Evolutionary conservation across 2,888 invertebrate genomes (phyloP), one percentile per base, ranked within the genome.

Genomic region (Campoplex nolae): DNA sequence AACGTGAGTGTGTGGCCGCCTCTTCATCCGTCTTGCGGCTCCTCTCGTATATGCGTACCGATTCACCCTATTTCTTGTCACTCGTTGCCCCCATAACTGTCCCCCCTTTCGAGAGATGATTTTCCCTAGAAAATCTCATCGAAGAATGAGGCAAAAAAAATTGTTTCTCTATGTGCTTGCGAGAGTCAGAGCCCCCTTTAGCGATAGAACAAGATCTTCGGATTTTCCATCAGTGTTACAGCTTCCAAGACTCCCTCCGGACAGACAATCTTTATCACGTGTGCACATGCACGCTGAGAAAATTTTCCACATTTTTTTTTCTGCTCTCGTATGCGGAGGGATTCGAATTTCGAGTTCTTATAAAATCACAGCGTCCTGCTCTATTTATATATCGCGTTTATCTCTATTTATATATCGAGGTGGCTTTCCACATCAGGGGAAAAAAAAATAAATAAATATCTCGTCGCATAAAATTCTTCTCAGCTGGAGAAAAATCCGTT

Each of bases 1-100:
- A 89, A 80, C 88, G 89, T 80, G 84, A 83, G 62, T 56, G 84
- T 84, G 62, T 56, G 62, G 70, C 76, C 1, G 4, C 77, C 56
- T 79, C 77, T 74, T 74, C 56, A 62, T 81, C 76, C 65, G 68
- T 75, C 71, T 82, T 67, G 65, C 71, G 23, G 23, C 38, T 38
- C 58, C 71, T 68, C 51, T 45, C 76, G 3, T 51, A 23, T 8
- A 32, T 68, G 45, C 35, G 16, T 18, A 28, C 56, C 23, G 23
- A 18, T 58, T 48, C 58, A 13, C 71, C 68, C 35, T 45, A 70
- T 74, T 70, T 70, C 77, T 73, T 70, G 75, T 71, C 76, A 65
- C 68, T 62, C 80, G 35, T 62, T 81, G 32, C 45, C 71, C 51
- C 82, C 58, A 71, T 71, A 51, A 77, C 74, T 38, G 58, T 71